These are phyloP conservation scores for Micropoecilia bifurca DNA, from an alignment of 2,797 vertebrate species.

Conservation along the genomic window DNA sequence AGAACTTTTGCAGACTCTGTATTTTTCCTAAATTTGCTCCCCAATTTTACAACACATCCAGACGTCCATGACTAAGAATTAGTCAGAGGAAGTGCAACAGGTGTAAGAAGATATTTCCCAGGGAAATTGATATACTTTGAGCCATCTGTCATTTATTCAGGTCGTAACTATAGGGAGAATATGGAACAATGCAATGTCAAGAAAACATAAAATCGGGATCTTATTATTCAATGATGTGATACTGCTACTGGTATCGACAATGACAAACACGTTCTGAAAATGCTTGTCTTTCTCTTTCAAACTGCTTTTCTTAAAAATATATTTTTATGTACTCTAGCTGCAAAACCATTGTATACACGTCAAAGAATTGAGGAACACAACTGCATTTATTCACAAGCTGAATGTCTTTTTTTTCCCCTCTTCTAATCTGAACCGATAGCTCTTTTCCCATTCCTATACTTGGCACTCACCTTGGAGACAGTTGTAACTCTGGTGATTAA, in stretches of 20 bases:
- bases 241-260: neutral
- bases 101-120: neutral
- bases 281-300: neutral
- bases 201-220: neutral
- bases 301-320: neutral
- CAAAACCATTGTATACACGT: neutral
- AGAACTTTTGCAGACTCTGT: neutral
- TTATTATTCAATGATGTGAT: neutral
- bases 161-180: neutral
- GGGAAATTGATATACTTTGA: neutral
- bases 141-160: neutral
- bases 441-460: constrained; percentile 7
- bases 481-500: constrained; percentile 75
- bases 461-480: constrained; percentile 57
- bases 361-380: neutral
- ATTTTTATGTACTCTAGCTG: neutral
- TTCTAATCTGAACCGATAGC: neutral
- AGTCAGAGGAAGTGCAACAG: neutral
- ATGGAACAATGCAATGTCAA: neutral
- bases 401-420: neutral
- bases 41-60: neutral
- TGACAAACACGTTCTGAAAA: neutral
- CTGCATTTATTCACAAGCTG: neutral
- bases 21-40: neutral
- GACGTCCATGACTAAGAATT: neutral